Percentiles rank a stretch among this genome's conserved stretches.
Conservation (phyloP, 2,113 vertebrate genomes). For the Cygnus atratus region DNA sequence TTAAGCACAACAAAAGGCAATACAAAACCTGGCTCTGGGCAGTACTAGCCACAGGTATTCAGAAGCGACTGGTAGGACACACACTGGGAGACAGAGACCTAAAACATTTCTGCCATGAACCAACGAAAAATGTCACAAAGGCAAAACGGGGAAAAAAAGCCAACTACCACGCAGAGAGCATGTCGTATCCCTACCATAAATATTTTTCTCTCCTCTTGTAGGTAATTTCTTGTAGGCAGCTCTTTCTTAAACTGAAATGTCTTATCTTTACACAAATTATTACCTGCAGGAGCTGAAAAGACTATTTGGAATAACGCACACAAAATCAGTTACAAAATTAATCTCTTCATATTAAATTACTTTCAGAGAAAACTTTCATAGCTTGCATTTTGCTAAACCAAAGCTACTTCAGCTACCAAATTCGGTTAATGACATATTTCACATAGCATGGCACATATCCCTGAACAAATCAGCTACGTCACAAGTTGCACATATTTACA, state of each 20-base stretch:
- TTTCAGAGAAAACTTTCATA: background rate
- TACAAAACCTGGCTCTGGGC: fast-evolving
- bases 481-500: background rate
- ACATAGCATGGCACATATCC: background rate
- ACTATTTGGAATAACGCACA: background rate
- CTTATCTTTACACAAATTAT: background rate
- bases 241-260: background rate
- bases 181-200: background rate
- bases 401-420: slow-evolving; percentile 25
- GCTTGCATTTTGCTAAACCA: background rate
- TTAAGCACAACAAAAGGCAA: background rate
- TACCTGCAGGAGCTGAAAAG: background rate
- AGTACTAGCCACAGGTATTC: background rate
- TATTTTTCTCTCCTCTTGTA: background rate
- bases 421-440: slow-evolving; percentile 36
- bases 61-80: background rate
- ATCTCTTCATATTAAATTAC: background rate
- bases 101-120: background rate
- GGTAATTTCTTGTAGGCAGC: background rate
- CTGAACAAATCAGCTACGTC: slow-evolving; percentile 15
- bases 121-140: background rate
- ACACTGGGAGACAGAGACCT: background rate
- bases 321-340: background rate
- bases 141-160: background rate
- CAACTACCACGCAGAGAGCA: fast-evolving